These are phyloP conservation scores for Platorchestia sp. DNA, from an alignment of 1,140 invertebrate species.

Conservation along the genomic window DNA sequence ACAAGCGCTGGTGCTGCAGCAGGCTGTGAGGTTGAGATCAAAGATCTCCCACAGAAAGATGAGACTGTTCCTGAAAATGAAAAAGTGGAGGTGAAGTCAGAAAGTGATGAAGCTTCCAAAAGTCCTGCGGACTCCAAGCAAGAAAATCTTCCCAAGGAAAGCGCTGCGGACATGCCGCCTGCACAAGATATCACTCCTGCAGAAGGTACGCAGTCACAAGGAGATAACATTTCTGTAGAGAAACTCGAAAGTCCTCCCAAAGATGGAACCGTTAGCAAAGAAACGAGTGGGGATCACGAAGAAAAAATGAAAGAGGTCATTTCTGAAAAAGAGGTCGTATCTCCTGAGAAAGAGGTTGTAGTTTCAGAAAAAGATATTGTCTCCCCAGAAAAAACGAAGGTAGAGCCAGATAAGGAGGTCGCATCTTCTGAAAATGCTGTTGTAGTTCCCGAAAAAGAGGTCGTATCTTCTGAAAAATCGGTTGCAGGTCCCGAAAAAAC, in stretches of 20 bases:
- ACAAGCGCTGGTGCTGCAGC: neutral
- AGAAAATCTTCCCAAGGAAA: neutral
- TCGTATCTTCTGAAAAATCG: neutral
- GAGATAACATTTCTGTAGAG: neutral
- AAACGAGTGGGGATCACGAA: neutral
- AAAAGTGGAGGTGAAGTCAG: neutral
- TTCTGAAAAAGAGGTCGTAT: neutral
- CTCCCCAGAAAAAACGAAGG: neutral
- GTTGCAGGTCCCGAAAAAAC: neutral
- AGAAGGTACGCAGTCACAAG: neutral
- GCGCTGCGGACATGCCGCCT: neutral
- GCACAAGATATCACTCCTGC: neutral
- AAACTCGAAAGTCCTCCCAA: neutral
- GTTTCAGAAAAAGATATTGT: neutral
- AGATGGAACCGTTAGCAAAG: neutral
- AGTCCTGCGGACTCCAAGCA: neutral
- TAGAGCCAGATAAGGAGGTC: neutral
- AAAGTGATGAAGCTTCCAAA: neutral
- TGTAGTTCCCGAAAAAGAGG: neutral
- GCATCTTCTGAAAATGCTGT: neutral
- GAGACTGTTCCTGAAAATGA: neutral
- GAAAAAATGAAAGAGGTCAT: neutral
- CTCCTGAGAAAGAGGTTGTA: neutral
- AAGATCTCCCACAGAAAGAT: neutral
- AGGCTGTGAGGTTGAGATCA: neutral